These are phyloP conservation scores for Bolinopsis microptera DNA, from an alignment of 37 sponge, comb jelly and placozoan species.

Conservation along the genomic window DNA sequence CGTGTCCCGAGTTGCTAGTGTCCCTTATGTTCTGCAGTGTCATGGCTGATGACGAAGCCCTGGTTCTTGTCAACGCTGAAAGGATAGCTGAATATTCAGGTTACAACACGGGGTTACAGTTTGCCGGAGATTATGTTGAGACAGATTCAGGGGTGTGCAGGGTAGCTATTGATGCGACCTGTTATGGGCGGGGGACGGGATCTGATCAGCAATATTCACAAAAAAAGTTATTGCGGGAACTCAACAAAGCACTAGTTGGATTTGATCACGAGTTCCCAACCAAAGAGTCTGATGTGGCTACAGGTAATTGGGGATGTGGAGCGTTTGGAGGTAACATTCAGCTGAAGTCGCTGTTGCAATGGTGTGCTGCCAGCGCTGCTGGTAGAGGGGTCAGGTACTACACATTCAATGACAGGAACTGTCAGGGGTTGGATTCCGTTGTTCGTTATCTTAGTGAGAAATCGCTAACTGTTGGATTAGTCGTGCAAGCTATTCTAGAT, in stretches of 20 bases:
- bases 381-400: slow-evolving; percentile 70
- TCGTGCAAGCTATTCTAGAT: background rate
- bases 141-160: slow-evolving; percentile 68
- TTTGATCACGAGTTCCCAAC: slow-evolving; percentile 48
- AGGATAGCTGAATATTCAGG: slow-evolving; percentile 73
- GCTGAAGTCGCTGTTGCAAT: slow-evolving; percentile 75
- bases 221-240: slow-evolving; percentile 66
- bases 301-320: slow-evolving; percentile 90
- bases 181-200: slow-evolving; percentile 7
- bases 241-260: slow-evolving; percentile 73
- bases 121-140: slow-evolving; percentile 61
- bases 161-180: slow-evolving; percentile 67
- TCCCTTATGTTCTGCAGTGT: slow-evolving; percentile 73
- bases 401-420: slow-evolving; percentile 68
- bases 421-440: background rate
- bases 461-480: background rate
- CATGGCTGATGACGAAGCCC: slow-evolving; percentile 73
- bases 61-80: slow-evolving; percentile 69
- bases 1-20: slow-evolving; percentile 77
- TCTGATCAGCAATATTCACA: background rate
- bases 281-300: slow-evolving; percentile 67
- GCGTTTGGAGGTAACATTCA: slow-evolving; percentile 75
- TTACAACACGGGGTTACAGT: slow-evolving; percentile 72
- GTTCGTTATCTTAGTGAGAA: background rate
- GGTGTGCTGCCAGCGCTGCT: slow-evolving; percentile 73